phyloP scores from a whole-genome alignment of 2,888 invertebrate species.

The Autographa pulchrina region DNA sequence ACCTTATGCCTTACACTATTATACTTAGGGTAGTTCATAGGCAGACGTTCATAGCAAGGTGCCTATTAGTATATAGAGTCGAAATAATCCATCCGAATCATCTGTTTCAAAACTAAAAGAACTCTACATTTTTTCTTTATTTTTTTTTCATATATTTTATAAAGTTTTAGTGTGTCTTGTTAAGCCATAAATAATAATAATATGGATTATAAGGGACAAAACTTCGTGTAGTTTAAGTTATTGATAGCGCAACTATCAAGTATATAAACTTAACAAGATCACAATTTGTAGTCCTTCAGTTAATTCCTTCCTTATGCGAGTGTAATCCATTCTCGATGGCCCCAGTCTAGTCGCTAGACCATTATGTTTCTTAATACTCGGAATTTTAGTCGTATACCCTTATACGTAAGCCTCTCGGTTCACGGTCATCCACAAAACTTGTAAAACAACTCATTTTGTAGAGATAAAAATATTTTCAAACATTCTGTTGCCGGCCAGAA shows the following conservation, averaged over 20 bases:
- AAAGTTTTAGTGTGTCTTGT: neutral
- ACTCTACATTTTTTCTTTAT: neutral
- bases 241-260: neutral
- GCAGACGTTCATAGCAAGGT: no score
- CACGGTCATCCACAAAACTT: conserved; percentile 51
- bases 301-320: conserved; percentile 28
- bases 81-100: no score
- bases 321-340: conserved; percentile 45
- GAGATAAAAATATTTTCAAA: conserved; percentile 16
- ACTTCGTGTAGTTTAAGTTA: neutral
- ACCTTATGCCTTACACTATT: no score
- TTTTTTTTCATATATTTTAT: neutral
- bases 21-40: no score
- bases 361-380: conserved; percentile 49
- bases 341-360: conserved; percentile 18
- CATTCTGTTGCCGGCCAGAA: neutral
- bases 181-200: neutral
- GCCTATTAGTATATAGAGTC: no score
- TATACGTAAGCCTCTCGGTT: conserved; percentile 45
- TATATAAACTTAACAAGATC: neutral
- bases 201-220: neutral
- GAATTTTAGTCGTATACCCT: conserved; percentile 51
- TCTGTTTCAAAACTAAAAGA: neutral
- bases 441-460: conserved; percentile 25
- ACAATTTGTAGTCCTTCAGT: conserved; percentile 24